phyloP scores from a whole-genome alignment of 2,888 invertebrate species.

The Zygothrica quintamaculata region DNA sequence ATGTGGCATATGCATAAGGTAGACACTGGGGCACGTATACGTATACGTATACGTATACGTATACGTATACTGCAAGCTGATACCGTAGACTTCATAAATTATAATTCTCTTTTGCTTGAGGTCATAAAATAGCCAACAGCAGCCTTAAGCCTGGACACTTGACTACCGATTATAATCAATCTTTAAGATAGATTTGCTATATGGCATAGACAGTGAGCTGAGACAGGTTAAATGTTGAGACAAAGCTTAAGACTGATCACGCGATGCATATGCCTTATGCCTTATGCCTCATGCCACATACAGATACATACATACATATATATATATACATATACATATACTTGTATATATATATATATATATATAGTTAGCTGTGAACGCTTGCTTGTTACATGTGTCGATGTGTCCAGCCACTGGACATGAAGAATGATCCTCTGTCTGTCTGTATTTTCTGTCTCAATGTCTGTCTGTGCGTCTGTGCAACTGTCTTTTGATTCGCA shows the following conservation, averaged over 20 bases:
- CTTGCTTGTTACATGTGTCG: constrained; percentile 67
- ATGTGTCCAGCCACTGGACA: constrained; percentile 56
- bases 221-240: constrained; percentile 42
- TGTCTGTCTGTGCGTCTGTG: constrained; percentile 1
- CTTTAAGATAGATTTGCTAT: constrained; percentile 74
- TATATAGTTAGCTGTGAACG: constrained; percentile 57
- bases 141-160: constrained; percentile 68
- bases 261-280: constrained; percentile 20
- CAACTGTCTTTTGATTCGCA: constrained; percentile 30
- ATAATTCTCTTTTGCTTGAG: constrained; percentile 70
- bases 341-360: constrained; percentile 21
- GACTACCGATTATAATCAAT: constrained; percentile 84
- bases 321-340: constrained; percentile 1
- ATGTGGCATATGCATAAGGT: constrained; percentile 47
- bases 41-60: background rate
- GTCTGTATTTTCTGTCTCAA: too few species aligned
- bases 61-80: constrained; percentile 67
- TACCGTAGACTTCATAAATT: constrained; percentile 75
- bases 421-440: constrained; percentile 37
- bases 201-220: constrained; percentile 13
- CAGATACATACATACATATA: too few species aligned
- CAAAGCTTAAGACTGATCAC: constrained; percentile 40
- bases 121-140: constrained; percentile 71
- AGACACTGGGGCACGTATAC: background rate
- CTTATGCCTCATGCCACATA: background rate